Evolutionary conservation across 2,113 vertebrate genomes (phyloP), one percentile per base, ranked within the genome.

Genomic region (Labeo catla): DNA sequence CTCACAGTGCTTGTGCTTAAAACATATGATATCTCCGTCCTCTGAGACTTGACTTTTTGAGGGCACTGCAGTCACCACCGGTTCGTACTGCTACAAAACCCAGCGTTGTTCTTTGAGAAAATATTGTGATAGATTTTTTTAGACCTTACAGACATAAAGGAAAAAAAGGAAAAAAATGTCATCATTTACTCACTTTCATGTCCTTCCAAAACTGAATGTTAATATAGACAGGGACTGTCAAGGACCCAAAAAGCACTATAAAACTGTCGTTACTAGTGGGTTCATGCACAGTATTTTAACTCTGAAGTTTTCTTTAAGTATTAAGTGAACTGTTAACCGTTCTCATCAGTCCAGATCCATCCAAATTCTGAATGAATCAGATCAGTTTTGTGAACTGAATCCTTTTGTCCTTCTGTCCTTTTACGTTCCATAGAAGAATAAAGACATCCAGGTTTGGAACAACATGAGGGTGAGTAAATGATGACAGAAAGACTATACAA

Each of bases 11-110:
- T 23, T 76, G 43, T 43, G 13, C 87, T 82, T 19, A 78, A 77
- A 86, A 76, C 81, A 77, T 77, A 59, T 43, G 84, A 77, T 83
- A 72, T 76, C 49, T 78, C 34, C 16, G 63, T 85, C 84, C 84
- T 83, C 79, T n/a, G 65, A 86, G 87, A 72, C 87, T 83, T 79
- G 80, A 85, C 73, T 63, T 80, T 50, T 66, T n/a, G 70, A 72
- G 84, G 52, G 23, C 61, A 83, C 36, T 28, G 61, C 72, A 4
- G 74, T 54, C 76, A 76, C 45, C 43, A 13, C 21, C 12, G 23
- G 74, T 13, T 52, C 47, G 28, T 52, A 52, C 49, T 52, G 13
- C 28, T 52, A 34, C 74, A 76, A 76, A 76, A 8, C n/a, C 28
- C 15, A 36, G 49, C 54, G 8, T 77, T 77, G 50, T 77, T 77